A percentile compares a stretch with the other conserved stretches of the same genome.
Evolutionary conservation across 2,113 vertebrate genomes (phyloP).

Genomic region (Dipodomys ordii): DNA sequence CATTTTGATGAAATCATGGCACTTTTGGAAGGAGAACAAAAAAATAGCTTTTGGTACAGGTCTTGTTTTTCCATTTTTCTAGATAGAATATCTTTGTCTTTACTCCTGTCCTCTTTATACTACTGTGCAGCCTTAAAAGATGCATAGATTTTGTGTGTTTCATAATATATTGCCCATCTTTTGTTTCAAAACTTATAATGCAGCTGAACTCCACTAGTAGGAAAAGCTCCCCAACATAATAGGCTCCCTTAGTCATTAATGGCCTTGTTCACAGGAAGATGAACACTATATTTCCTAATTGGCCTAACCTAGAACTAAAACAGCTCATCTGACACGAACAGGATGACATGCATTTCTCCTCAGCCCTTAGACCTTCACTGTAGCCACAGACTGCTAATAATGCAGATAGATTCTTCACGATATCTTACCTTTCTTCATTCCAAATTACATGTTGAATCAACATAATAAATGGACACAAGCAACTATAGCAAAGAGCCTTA

Average conservation of each 20-base stretch:
- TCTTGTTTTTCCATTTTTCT: not conserved
- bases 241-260: not conserved
- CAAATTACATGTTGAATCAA: not conserved
- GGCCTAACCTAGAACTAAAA: not conserved
- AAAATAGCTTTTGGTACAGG: not conserved
- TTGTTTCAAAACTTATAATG: not conserved
- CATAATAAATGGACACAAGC: not conserved
- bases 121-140: not conserved
- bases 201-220: not conserved
- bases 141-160: not conserved
- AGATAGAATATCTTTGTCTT: not conserved
- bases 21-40: not conserved
- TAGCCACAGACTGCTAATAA: not conserved
- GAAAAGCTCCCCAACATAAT: not conserved
- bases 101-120: not conserved
- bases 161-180: not conserved
- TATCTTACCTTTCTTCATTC: not conserved
- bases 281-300: not conserved
- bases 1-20: not conserved
- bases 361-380: not conserved
- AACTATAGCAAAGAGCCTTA: not conserved
- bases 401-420: not conserved
- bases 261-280: not conserved
- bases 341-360: not conserved
- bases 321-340: not conserved